Base-by-base conservation (phyloP, 2,113 vertebrate species). In the Donacobius atricapilla region DNA sequence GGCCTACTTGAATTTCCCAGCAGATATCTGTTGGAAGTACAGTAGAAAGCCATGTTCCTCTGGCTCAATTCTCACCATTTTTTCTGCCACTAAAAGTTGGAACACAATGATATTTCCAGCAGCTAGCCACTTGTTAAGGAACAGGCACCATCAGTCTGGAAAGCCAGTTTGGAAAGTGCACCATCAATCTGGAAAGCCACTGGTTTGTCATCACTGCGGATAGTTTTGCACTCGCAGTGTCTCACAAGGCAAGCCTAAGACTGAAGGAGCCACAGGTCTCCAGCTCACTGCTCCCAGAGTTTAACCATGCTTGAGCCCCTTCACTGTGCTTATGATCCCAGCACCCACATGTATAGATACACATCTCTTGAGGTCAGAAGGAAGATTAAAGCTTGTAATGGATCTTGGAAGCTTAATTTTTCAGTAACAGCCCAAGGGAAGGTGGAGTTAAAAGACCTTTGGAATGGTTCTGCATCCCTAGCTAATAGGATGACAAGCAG, bases 241-340 rank as follows among this genome's bases (percentile, higher is more conserved):
- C 69, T 71, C 51, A 68, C 19, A 54, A 63, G 51, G n/a, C 20
- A 78, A 35, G 13, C 10, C 44, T 14, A 37, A 75, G 69, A 63
- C 15, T 71, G 71, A 63, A 83, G 8, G 12, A 83, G 22, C 6
- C 33, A 13, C 35, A 5, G 19, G 40, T 22, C 33, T 63, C 25
- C 42, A 64, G 56, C 27, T 60, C n/a, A 18, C 15, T 86, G 20
- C 23, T 66, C 63, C 54, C 15, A 39, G 7, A 47, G 39, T 35
- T 90, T 44, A 39, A 39, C 50, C 37, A 13, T 1, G 1, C 45
- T 42, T 0, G 0, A 83, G n/a, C 9, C 27, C 39, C 23, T 60
- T n/a, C 61, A 57, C 28, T 20, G 13, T 60, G 48, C 24, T 17
- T 58, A 14, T 2, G 2, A 17, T 33, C n/a, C 51, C 45, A 68